Evolutionary conservation across 2,113 vertebrate species (phyloP), one percentile per base, ranked within the genome.

Genomic region (Sinocyclocheilus anshuiensis): DNA sequence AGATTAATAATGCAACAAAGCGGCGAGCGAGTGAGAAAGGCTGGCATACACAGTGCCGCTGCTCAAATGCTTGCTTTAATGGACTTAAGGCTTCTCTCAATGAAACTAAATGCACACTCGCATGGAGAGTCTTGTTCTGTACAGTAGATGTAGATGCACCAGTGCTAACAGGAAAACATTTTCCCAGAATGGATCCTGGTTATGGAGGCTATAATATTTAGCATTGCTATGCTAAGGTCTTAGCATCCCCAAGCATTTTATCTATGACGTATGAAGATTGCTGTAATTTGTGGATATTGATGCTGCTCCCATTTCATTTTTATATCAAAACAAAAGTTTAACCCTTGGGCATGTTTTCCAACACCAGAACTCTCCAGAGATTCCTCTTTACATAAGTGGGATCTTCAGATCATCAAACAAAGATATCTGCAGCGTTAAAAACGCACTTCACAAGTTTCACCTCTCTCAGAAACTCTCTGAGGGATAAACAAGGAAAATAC

Each of bases 1-100:
- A 82, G 85, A 90, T 90, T 87, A 90, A 90, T 90, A 88, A 88
- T 87, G 87, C 86, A 90, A 88, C 87, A 90, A 91, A 90, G 90
- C 74, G 63, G 61, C 22, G 76, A 71, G 81, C 48, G n/a, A 61
- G 81, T 76, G 67, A 71, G 83, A 57, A 76, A 84, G 59, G 55
- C 75, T 84, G 86, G 50, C 86, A 81, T 72, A 29, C 79, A 76
- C 79, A 42, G 71, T 11, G 0, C 76, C 63, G 75, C 80, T 74
- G 72, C 77, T 77, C 29, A 84, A 88, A 82, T 78, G 67, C 81
- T 81, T 85, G 65, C 71, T 91, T 86, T 90, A 87, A 89, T 86
- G 59, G 86, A 84, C 83, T 76, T 59, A 83, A 24, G 81, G 26
- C 72, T 82, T 42, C 65, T 67, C 53, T 83, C 55, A 76, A 67